A percentile compares a stretch with the other conserved stretches of the same genome.
Evolutionary conservation across 2,113 vertebrate species (phyloP).

Genomic region (Syrrhaptes paradoxus): DNA sequence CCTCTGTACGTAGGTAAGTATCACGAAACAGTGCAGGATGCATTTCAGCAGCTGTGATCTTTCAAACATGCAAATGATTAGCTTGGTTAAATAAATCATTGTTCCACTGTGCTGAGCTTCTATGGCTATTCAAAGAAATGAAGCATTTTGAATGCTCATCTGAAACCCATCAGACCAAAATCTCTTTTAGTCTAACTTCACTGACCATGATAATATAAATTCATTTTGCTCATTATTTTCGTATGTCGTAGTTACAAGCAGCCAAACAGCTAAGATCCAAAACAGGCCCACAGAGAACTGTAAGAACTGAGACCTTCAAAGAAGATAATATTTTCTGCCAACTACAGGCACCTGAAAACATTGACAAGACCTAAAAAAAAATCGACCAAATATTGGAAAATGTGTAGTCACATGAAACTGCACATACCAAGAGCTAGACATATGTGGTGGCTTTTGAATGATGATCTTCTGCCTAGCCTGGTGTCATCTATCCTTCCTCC

Average conservation of each 20-base stretch:
- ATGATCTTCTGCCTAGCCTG: not conserved
- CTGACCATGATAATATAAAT: not conserved
- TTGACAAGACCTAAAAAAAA: not conserved
- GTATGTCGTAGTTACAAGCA: not conserved
- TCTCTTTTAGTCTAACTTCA: not conserved
- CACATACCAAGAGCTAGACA: not conserved
- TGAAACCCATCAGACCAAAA: slow-evolving; percentile 8
- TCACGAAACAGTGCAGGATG: not conserved
- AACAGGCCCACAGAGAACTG: not conserved
- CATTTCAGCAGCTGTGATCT: not conserved
- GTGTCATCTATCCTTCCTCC: not conserved
- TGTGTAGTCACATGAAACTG: not conserved
- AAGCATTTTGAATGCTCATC: not conserved
- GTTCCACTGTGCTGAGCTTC: not conserved
- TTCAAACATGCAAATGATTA: not conserved
- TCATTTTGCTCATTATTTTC: slow-evolving; percentile 6
- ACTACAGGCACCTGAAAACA: not conserved
- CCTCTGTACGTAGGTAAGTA: not conserved
- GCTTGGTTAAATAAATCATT: not conserved
- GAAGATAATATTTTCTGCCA: not conserved
- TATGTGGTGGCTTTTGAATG: not conserved
- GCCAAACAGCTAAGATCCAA: not conserved
- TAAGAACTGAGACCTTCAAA: not conserved
- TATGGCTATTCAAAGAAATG: not conserved
- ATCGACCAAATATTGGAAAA: not conserved